Conservation (phyloP, 2,797 vertebrate species). For the Perodicticus potto region DNA sequence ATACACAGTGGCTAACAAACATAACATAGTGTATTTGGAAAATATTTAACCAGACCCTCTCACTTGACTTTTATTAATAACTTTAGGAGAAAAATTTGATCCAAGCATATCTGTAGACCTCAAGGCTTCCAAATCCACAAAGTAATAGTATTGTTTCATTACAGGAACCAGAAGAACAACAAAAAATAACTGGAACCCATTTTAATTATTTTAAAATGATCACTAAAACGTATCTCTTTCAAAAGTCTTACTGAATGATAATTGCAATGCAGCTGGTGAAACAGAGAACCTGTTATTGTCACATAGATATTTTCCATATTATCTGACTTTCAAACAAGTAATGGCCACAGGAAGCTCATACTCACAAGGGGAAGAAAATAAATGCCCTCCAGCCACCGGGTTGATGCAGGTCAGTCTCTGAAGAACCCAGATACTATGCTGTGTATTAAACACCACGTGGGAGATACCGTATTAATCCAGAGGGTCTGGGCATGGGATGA, state of each 20-base stretch:
- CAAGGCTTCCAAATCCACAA: neutral
- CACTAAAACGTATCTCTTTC: neutral
- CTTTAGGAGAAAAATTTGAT: constrained; percentile 28
- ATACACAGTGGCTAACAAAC: constrained; percentile 42
- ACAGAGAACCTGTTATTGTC: neutral
- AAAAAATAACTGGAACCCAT: neutral
- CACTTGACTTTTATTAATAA: constrained; percentile 36
- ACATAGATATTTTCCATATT: neutral
- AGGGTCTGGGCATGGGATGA: neutral
- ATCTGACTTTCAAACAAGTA: neutral
- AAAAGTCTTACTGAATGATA: neutral
- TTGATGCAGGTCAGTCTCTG: neutral
- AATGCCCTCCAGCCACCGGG: neutral
- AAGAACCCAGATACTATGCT: neutral
- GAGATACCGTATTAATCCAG: neutral
- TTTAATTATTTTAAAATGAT: constrained; percentile 23
- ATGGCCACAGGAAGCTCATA: neutral
- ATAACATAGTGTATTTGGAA: constrained; percentile 15
- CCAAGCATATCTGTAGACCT: constrained; percentile 11
- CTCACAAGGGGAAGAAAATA: neutral
- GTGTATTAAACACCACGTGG: neutral
- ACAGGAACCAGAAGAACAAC: neutral
- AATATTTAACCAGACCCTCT: constrained; percentile 45
- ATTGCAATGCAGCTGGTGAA: neutral
- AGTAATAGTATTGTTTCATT: neutral